Base-by-base conservation (phyloP, 1,140 invertebrate species). In the Meteorus sp. region DNA sequence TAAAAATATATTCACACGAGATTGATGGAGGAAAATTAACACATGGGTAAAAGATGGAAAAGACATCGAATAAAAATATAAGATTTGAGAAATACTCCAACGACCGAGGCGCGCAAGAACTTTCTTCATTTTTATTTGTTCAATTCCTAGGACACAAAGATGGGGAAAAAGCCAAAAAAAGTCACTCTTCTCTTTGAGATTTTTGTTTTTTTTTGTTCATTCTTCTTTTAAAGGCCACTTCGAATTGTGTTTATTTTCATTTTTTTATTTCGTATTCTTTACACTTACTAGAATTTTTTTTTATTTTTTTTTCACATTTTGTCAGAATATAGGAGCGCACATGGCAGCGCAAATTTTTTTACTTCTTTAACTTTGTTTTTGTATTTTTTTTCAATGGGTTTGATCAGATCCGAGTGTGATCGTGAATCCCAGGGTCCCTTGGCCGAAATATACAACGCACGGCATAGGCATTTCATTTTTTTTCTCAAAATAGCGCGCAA, bases 261-360 rank as follows among this genome's bases (percentile, higher is more conserved):
- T n/a, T n/a, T n/a, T n/a, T n/a, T n/a, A n/a, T n/a, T n/a, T n/a
- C n/a, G n/a, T n/a, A n/a, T n/a, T 75, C 73, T 75, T 75, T 72
- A 75, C 63, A 75, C 67, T 72, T 73, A 73, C 71, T 68, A 72
- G 68, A 72, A 60, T 62, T 59, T 56, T 60, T 47, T 57, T 56
- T 55, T 31, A 33, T 51, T 52, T 53, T 58, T 61, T 47, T 56
- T 59, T 64, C 48, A 37, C 48, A 48, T 54, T 66, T 37, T 44
- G 55, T 57, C 8, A 55, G 47, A 63, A 65, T 53, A 39, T 39
- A 54, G 44, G 47, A 63, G 59, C 56, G 67, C 62, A 66, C 69
- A 64, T 68, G 70, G 72, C 39, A 44, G 37, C 23, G 31, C 23
- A 9, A 31, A 56, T 73, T 70, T 66, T 61, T n/a, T n/a, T n/a